Base-by-base conservation (phyloP, 2,888 invertebrate genomes). In the Dione vanillae region DNA sequence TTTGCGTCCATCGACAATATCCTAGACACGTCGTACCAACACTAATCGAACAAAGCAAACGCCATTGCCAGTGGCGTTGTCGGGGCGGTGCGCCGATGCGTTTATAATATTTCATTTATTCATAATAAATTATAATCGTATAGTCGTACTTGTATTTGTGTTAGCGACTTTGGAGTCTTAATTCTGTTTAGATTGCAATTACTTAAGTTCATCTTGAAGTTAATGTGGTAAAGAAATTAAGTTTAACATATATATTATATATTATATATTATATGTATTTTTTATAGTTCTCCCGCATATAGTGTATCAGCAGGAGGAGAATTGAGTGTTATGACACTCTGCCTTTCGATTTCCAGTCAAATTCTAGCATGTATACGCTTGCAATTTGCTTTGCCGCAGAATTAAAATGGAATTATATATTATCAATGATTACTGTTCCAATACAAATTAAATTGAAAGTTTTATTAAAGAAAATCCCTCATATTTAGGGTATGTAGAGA, bases 51-150 rank as follows among this genome's bases (percentile, higher is more conserved):
- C 91, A 91, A 90, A 89, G 92, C 92, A 92, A 91, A 92, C 90
- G 91, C 92, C 92, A 91, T 90, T 88, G 93, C 92, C 92, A 92
- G 85, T 91, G 92, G 92, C 93, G 88, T 85, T 90, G 92, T 88
- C 91, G 90, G 91, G 84, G 86, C 88, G 86, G 90, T 88, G 84
- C 92, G 90, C 89, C 92, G 93, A 92, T 91, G 92, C 93, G 92
- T 92, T 91, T 88, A 91, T 93, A 93, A 92, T 93, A 93, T 93
- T 92, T 91, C 92, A 93, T 93, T 93, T 92, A 92, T 93, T 93
- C 93, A 91, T 92, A 91, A 93, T 93, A 92, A 92, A 92, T 92
- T 92, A 92, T 93, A 92, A 93, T 93, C 91, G 86, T 83, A 83
- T 85, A 85, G 80, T 40, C 37, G 27, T 54, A 54, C 54, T 51